Conservation (phyloP, 1,140 invertebrate genomes). For the Aphaenogaster rudis region DNA sequence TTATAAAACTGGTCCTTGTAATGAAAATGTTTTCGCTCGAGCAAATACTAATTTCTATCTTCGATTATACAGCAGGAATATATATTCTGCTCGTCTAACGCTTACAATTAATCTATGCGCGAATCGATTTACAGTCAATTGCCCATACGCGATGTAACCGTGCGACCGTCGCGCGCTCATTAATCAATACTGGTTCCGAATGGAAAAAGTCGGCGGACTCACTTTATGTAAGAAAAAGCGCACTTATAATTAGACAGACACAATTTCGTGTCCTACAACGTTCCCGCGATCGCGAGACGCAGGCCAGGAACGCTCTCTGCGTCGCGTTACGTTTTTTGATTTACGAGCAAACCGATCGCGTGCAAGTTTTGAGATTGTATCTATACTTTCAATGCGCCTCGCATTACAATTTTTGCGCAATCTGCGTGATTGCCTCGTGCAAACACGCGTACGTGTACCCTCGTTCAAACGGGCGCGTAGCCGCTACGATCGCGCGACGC, state of each 20-base stretch:
- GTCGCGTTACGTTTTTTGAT: slow-evolving; percentile 57
- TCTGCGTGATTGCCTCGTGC: slow-evolving; percentile 49
- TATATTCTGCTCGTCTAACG: slow-evolving; percentile 5
- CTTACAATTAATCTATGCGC: slow-evolving; percentile 29
- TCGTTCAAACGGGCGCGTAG: not conserved
- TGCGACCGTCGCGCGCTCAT: slow-evolving; percentile 23
- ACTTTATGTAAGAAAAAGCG: slow-evolving; percentile 53
- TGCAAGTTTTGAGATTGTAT: slow-evolving; percentile 69
- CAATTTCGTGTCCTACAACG: slow-evolving; percentile 56
- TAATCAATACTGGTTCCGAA: slow-evolving; percentile 57
- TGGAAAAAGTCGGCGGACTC: not conserved
- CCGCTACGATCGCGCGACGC: not conserved
- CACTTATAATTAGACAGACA: slow-evolving; percentile 70
- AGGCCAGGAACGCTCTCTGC: slow-evolving; percentile 26
- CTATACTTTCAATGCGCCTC: slow-evolving; percentile 54
- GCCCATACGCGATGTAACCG: slow-evolving; percentile 54
- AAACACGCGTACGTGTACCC: slow-evolving; percentile 10
- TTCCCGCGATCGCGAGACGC: slow-evolving; percentile 25
- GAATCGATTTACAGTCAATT: slow-evolving; percentile 64
- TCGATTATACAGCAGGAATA: not conserved
- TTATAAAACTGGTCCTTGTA: not conserved
- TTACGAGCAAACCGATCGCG: slow-evolving; percentile 52
- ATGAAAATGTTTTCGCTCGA: not conserved
- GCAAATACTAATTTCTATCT: not conserved
- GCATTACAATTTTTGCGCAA: slow-evolving; percentile 59